Conservation (phyloP, 2,113 vertebrate species). For the Dasyprocta punctata region DNA sequence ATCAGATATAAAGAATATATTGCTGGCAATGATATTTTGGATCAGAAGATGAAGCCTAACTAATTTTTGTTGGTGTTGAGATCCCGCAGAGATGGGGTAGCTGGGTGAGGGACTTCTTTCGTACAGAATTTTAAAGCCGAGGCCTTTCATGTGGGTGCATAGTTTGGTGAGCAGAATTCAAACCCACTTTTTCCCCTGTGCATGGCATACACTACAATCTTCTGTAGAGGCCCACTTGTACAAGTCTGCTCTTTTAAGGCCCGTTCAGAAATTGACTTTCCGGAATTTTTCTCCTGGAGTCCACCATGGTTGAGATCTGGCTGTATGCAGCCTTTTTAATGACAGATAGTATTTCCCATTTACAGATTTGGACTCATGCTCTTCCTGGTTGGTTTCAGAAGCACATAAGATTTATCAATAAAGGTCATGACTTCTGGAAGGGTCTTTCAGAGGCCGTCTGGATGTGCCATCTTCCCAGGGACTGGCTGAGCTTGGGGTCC, state of each 20-base stretch:
- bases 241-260: background rate
- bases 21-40: constrained; percentile 41
- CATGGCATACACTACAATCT: background rate
- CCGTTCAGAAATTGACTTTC: background rate
- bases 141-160: background rate
- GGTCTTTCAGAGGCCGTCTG: background rate
- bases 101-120: background rate
- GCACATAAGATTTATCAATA: background rate
- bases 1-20: constrained; percentile 73
- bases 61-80: background rate
- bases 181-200: background rate
- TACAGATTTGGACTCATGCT: background rate
- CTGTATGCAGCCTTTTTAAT: background rate
- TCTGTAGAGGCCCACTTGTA: background rate
- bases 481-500: background rate
- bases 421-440: background rate
- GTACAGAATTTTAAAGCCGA: background rate
- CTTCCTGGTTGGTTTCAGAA: background rate
- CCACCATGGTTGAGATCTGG: background rate
- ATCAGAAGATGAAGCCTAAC: constrained; percentile 43
- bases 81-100: background rate
- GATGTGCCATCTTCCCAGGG: background rate
- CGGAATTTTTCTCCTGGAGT: background rate
- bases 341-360: background rate
- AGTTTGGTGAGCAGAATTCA: background rate